Conservation (phyloP, 2,113 vertebrate species). For the Hypocryptadius cinnamomeus region DNA sequence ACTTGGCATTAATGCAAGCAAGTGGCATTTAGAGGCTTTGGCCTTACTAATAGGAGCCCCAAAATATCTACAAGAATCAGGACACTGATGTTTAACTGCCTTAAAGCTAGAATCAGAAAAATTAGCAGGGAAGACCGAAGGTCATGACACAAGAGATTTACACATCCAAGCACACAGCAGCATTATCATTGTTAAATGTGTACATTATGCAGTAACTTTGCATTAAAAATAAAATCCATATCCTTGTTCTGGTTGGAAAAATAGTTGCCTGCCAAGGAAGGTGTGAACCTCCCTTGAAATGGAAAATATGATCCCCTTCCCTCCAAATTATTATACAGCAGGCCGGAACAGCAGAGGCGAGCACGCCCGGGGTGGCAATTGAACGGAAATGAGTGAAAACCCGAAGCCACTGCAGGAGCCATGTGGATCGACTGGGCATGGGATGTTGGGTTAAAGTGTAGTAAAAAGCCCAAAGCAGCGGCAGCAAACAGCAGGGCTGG, state of each 20-base stretch:
- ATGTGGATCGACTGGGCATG: accelerated
- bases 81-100: not conserved
- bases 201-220: not conserved
- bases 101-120: not conserved
- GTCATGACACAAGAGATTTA: not conserved
- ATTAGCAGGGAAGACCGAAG: accelerated
- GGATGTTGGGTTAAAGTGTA: accelerated
- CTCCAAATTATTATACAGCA: not conserved
- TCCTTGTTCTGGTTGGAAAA: not conserved
- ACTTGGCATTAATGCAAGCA: not conserved
- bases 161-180: not conserved
- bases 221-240: not conserved
- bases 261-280: not conserved
- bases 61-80: not conserved
- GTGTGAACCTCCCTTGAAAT: not conserved
- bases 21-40: not conserved
- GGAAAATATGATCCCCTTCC: not conserved
- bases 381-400: not conserved
- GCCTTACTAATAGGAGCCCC: not conserved
- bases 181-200: not conserved
- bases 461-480: no score
- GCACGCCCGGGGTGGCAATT: no score
- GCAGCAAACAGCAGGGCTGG: not conserved
- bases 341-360: accelerated
- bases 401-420: accelerated